These are phyloP conservation scores for Notocelia uddmanniana DNA, from an alignment of 2,888 invertebrate species.

Conservation along the genomic window DNA sequence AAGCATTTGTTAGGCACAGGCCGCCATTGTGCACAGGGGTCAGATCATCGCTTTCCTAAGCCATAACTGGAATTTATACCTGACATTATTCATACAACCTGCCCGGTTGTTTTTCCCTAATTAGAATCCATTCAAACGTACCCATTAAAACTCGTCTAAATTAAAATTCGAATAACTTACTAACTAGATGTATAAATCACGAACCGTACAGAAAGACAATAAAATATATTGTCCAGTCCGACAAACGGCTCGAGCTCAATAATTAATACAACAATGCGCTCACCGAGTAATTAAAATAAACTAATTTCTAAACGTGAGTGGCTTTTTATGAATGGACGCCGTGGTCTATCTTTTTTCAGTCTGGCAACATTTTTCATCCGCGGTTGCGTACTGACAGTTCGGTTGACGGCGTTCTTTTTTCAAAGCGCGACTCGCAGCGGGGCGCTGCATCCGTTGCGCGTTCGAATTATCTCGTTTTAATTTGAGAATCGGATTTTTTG, in stretches of 20 bases:
- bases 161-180: conserved; percentile 85
- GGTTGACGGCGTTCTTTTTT: conserved; percentile 78
- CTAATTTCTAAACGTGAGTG: conserved; percentile 80
- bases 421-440: conserved; percentile 81
- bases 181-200: conserved; percentile 85
- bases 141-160: conserved; percentile 84
- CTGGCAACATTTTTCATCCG: conserved; percentile 82
- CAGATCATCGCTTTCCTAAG: conserved; percentile 72
- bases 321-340: conserved; percentile 80
- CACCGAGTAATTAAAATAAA: conserved; percentile 84
- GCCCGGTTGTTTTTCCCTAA: conserved; percentile 82
- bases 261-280: conserved; percentile 83
- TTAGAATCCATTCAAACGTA: conserved; percentile 84
- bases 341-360: conserved; percentile 65
- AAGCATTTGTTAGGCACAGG: conserved; percentile 77
- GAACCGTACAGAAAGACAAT: conserved; percentile 77
- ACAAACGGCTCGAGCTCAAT: conserved; percentile 67
- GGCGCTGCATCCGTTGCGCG: conserved; percentile 78
- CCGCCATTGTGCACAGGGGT: conserved; percentile 71
- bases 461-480: conserved; percentile 80
- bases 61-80: conserved; percentile 81
- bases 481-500: conserved; percentile 65
- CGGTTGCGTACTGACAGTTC: conserved; percentile 77
- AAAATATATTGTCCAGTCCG: conserved; percentile 82
- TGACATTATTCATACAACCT: conserved; percentile 78